Evolutionary conservation across 2,113 vertebrate species (phyloP).

Genomic region (Hiodon tergisus): DNA sequence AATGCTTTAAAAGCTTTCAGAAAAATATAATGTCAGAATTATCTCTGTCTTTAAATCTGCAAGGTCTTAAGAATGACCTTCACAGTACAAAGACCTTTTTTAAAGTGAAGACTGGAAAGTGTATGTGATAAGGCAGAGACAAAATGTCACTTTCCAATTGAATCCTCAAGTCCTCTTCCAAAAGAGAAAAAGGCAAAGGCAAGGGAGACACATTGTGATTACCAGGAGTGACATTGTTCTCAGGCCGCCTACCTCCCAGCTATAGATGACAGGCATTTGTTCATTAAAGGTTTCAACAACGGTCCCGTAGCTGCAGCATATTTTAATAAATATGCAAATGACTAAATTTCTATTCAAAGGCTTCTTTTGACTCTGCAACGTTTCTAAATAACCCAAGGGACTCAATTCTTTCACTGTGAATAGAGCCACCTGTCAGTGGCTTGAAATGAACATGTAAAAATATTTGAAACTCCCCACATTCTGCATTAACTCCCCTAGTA

Average conservation of each 20-base stretch:
- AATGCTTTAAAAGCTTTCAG: slow-evolving; percentile 33
- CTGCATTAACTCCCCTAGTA: slow-evolving; percentile 18
- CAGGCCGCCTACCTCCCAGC: slow-evolving; percentile 32
- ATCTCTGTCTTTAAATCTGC: not conserved
- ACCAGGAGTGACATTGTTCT: slow-evolving; percentile 41
- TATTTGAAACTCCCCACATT: slow-evolving; percentile 34
- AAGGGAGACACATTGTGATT: slow-evolving; percentile 42
- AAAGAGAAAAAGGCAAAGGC: slow-evolving; percentile 22
- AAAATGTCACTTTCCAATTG: not conserved
- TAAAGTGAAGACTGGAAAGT: not conserved
- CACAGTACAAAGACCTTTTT: not conserved
- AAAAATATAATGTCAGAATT: slow-evolving; percentile 21
- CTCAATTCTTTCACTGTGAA: slow-evolving; percentile 38
- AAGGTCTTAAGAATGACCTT: slow-evolving; percentile 16
- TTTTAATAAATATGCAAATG: slow-evolving; percentile 70
- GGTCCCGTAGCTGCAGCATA: slow-evolving; percentile 40
- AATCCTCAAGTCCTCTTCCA: not conserved
- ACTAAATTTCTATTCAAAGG: slow-evolving; percentile 54
- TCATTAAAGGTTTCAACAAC: slow-evolving; percentile 47
- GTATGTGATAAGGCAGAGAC: not conserved
- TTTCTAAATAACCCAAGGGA: slow-evolving; percentile 60
- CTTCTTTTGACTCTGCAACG: slow-evolving; percentile 43
- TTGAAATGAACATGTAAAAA: slow-evolving; percentile 43
- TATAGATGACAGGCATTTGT: slow-evolving; percentile 44
- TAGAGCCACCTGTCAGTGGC: slow-evolving; percentile 47